phyloP scores from a whole-genome alignment of 2,888 invertebrate genomes.

The Oligia latruncula region DNA sequence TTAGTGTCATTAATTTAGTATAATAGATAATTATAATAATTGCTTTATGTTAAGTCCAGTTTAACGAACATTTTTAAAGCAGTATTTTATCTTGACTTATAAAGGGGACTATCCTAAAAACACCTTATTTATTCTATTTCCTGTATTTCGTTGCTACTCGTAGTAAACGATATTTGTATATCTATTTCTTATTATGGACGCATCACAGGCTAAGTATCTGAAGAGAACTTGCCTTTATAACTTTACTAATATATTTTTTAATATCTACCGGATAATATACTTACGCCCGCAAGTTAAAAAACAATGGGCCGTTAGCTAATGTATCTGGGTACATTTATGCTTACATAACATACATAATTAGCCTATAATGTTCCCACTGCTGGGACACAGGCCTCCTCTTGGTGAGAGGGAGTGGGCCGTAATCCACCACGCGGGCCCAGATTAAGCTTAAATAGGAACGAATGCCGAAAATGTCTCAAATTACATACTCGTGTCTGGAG shows the following conservation, averaged over 20 bases:
- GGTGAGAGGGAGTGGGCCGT: too few species aligned
- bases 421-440: too few species aligned
- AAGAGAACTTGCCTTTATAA: constrained; percentile 1
- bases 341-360: not conserved
- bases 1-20: constrained; percentile 41
- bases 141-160: constrained; percentile 10
- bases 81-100: constrained; percentile 29
- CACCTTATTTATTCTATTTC: constrained; percentile 8
- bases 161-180: constrained; percentile 5
- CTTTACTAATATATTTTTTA: not conserved
- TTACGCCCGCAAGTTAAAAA: not conserved
- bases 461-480: not conserved
- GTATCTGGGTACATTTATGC: not conserved
- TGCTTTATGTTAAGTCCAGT: constrained; percentile 18
- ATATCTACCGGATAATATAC: not conserved
- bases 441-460: not conserved
- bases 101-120: not conserved
- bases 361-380: too few species aligned
- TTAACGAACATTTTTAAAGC: constrained; percentile 12
- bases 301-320: not conserved
- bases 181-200: constrained; percentile 15
- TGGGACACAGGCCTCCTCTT: too few species aligned
- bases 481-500: not conserved
- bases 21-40: constrained; percentile 1
- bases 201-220: constrained; percentile 1